These are phyloP conservation scores for Aspiorhynchus laticeps DNA, from an alignment of 2,113 vertebrate species.

Conservation along the genomic window DNA sequence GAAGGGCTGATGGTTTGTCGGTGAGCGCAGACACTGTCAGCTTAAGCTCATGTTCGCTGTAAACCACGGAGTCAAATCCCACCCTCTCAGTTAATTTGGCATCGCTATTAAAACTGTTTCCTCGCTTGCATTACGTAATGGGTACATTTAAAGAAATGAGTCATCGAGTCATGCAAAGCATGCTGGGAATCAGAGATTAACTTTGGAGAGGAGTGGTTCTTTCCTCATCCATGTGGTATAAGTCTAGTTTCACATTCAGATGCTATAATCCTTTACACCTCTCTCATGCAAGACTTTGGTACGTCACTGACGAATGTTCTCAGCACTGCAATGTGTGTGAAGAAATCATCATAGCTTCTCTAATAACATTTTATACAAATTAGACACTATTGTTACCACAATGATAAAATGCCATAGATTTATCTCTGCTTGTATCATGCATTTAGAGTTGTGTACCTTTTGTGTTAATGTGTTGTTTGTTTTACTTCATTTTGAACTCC, in stretches of 20 bases:
- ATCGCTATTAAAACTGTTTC: conserved; percentile 23
- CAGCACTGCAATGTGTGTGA: background rate
- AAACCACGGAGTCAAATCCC: background rate
- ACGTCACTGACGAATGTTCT: background rate
- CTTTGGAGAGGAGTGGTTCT: conserved; percentile 27
- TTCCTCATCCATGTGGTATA: conserved; percentile 32
- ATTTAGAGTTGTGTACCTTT: background rate
- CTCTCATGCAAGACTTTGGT: background rate
- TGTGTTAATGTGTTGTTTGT: background rate
- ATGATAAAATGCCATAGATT: background rate
- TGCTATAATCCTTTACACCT: conserved; percentile 27
- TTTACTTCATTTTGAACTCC: background rate
- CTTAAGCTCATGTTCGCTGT: background rate
- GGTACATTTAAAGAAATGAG: conserved; percentile 66
- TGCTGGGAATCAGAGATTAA: conserved; percentile 4
- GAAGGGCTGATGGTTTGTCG: background rate
- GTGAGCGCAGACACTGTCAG: background rate
- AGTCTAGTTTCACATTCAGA: conserved; percentile 30
- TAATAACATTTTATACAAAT: background rate
- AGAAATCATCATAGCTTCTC: background rate
- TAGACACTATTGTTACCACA: background rate
- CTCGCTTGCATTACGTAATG: conserved; percentile 68
- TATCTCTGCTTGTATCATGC: background rate
- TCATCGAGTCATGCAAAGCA: conserved; percentile 65
- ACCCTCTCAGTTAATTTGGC: conserved; percentile 10